Base-by-base conservation (phyloP, 2,888 invertebrate species). In the Bembecia ichneumoniformis region DNA sequence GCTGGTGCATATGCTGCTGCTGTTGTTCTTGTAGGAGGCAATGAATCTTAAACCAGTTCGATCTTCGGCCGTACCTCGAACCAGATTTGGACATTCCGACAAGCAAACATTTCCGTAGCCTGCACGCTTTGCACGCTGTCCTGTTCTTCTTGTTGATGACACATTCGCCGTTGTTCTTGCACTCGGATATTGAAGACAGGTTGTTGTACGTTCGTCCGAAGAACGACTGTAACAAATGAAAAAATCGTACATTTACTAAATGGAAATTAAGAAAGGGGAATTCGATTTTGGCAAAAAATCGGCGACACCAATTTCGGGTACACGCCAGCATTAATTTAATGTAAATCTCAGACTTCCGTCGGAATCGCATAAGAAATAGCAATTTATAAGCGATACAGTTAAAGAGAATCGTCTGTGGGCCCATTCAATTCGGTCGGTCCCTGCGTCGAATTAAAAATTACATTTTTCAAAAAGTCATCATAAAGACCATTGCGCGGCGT, bases 21-120 rank as follows among this genome's bases (percentile, higher is more conserved):
- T 92, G 92, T 64, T 95, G 95, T 66, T 95, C 95, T 75, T 96
- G 95, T 1, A 96, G 89, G 1, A 96, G 88, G 68, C 96, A 96
- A 72, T 96, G 96, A 60, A 96, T 96, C 82, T 96, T 96, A 88
- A 96, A 96, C 96, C 96, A 96, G 81, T 96, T 96, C 47, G 96
- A 96, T 48, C 96, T 89, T 20, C 96, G 89, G 0, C 96, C 96
- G 73, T 96, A 96, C 49, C 96, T 90, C 1, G 96, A 96, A 10
- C 96, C 96, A 50, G 94, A 94, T 77, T 96, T 96, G 16, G 95
- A 95, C 96, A 96, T 96, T 49, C 96, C 96, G 43, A 96, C 96
- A 57, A 93, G 77, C 10, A 96, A 89, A 64, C 96, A 96, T 77
- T 96, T 96, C 58, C 95, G 89, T 62, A 96, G 87, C 3, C 96